Conservation (phyloP, 1,140 invertebrate genomes). For the Tribolium castaneum region DNA sequence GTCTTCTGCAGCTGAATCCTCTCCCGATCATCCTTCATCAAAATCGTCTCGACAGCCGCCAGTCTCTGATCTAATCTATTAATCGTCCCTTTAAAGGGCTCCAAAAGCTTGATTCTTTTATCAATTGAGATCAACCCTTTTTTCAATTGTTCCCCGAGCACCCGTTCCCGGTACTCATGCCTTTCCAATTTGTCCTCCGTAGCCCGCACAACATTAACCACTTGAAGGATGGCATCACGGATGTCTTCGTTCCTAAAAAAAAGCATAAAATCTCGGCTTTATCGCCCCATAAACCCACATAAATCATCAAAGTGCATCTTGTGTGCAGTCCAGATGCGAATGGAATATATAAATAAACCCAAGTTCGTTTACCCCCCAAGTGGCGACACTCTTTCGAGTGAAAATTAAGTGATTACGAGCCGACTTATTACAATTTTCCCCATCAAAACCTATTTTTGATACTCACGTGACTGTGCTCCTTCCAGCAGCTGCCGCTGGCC, state of each 20-base stretch:
- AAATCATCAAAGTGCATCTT: slow-evolving; percentile 38
- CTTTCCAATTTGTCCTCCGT: slow-evolving; percentile 86
- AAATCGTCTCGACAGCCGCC: slow-evolving; percentile 75
- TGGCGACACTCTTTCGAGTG: not conserved
- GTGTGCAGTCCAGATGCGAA: slow-evolving; percentile 27
- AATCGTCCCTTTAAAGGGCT: slow-evolving; percentile 75
- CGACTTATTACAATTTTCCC: not conserved
- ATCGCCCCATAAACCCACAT: slow-evolving; percentile 34
- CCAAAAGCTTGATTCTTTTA: slow-evolving; percentile 76
- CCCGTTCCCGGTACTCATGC: slow-evolving; percentile 84
- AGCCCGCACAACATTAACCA: slow-evolving; percentile 83
- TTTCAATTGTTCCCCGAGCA: slow-evolving; percentile 82
- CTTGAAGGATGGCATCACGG: slow-evolving; percentile 80
- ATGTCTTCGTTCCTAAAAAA: slow-evolving; percentile 81
- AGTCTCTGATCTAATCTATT: slow-evolving; percentile 75
- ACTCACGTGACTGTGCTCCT: slow-evolving; percentile 25
- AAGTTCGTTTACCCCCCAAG: slow-evolving; percentile 52
- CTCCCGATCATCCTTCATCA: slow-evolving; percentile 75
- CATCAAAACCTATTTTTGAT: slow-evolving; percentile 6
- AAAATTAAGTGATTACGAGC: not conserved
- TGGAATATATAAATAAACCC: slow-evolving; percentile 52
- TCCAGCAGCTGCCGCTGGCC: slow-evolving; percentile 12
- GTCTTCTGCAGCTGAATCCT: slow-evolving; percentile 76
- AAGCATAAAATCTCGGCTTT: slow-evolving; percentile 23
- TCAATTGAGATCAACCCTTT: slow-evolving; percentile 77